Conservation (phyloP, 1,140 invertebrate species). For the Sinella curviseta region DNA sequence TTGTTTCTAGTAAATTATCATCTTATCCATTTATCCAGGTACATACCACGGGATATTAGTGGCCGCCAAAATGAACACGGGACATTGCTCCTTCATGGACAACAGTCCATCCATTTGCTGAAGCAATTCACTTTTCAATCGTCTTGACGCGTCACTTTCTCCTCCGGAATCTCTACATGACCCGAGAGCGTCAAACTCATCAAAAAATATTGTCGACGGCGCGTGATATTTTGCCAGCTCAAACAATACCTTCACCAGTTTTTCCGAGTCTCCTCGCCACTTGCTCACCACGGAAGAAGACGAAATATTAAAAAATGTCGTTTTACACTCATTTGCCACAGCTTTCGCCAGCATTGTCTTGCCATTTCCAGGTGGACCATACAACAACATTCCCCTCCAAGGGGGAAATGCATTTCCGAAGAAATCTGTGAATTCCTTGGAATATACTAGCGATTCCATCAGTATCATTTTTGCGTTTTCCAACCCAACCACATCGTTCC, state of each 20-base stretch:
- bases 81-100: conserved; percentile 59
- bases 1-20: too few species aligned
- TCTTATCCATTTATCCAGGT: too few species aligned
- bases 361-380: conserved; percentile 78
- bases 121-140: conserved; percentile 90
- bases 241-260: conserved; percentile 81
- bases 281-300: conserved; percentile 86
- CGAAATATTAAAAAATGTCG: conserved; percentile 90
- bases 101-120: conserved; percentile 85
- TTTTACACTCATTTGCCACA: conserved; percentile 76
- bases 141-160: conserved; percentile 87
- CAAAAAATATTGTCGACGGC: conserved; percentile 92
- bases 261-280: conserved; percentile 93
- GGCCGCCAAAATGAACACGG: conserved; percentile 81
- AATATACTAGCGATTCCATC: conserved; percentile 87
- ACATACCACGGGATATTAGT: conserved; percentile 90
- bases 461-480: conserved; percentile 76
- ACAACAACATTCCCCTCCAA: conserved; percentile 81
- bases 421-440: conserved; percentile 78
- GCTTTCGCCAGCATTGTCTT: conserved; percentile 67
- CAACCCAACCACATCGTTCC: conserved; percentile 71
- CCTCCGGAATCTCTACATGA: conserved; percentile 67
- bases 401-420: conserved; percentile 76
- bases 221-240: conserved; percentile 86
- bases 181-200: conserved; percentile 90